A percentile compares a stretch with the other conserved stretches of the same genome.
Conservation (phyloP, 2,888 invertebrate genomes). For the Polydrusus pterygomalis region DNA sequence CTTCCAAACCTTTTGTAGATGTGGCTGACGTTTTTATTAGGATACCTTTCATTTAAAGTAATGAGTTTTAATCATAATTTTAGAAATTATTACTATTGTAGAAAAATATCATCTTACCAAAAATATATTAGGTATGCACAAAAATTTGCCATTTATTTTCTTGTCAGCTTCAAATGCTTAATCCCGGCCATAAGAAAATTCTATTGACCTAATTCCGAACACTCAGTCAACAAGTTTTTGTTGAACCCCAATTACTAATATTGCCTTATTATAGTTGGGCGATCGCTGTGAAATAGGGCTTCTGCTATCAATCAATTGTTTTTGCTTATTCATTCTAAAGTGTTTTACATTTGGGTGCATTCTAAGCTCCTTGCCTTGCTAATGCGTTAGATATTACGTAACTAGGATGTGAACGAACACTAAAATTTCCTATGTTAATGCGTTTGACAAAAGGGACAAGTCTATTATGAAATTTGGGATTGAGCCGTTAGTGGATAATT, state of each 20-base stretch:
- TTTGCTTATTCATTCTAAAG: conserved; percentile 10
- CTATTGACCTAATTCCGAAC: conserved; percentile 2
- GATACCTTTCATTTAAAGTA: too few species aligned
- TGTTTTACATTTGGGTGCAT: not conserved
- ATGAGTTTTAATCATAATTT: too few species aligned
- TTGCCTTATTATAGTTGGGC: not conserved
- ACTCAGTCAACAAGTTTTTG: conserved; percentile 22
- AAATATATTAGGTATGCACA: not conserved
- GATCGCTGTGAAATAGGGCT: conserved; percentile 9
- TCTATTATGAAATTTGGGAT: not conserved
- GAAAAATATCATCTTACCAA: too few species aligned
- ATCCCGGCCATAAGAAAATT: not conserved
- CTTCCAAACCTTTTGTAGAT: too few species aligned
- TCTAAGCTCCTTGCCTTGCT: not conserved
- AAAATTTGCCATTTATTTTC: not conserved
- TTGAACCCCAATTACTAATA: not conserved
- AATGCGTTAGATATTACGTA: not conserved
- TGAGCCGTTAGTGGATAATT: not conserved
- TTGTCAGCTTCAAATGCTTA: not conserved
- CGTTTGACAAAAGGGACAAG: conserved; percentile 4
- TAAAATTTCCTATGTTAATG: not conserved
- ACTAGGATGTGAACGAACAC: not conserved
- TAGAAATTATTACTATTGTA: too few species aligned
- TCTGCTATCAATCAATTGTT: conserved; percentile 16
- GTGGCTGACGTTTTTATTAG: too few species aligned